phyloP scores from a whole-genome alignment of 1,140 invertebrate species.

The Proctacanthus coquilletti region DNA sequence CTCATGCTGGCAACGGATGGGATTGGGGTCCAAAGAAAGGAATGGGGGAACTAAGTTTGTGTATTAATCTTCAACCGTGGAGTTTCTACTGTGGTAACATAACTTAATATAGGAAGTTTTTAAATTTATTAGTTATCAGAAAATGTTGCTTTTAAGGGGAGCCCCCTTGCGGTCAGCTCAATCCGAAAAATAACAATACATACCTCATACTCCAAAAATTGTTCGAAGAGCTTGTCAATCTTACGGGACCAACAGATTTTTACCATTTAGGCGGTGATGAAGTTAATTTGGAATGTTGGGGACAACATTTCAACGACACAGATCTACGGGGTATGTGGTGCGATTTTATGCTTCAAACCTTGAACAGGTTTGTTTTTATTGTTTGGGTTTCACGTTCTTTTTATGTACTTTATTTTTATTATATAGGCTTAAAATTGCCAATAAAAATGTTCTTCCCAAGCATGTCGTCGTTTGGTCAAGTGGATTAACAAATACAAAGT shows the following conservation, averaged over 20 bases:
- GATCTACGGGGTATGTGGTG: constrained; percentile 62
- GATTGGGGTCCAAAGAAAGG: constrained; percentile 52
- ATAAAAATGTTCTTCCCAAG: constrained; percentile 43
- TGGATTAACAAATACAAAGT: constrained; percentile 55
- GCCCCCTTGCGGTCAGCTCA: constrained; percentile 69
- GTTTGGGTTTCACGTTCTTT: neutral
- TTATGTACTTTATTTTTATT: neutral
- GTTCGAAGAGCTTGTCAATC: constrained; percentile 47
- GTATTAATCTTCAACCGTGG: constrained; percentile 62
- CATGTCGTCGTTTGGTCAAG: constrained; percentile 64
- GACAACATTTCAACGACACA: constrained; percentile 53
- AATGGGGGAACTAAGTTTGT: constrained; percentile 51
- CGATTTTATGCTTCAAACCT: constrained; percentile 50
- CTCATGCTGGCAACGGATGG: constrained; percentile 68
- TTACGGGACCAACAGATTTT: constrained; percentile 47
- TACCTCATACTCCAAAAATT: constrained; percentile 50
- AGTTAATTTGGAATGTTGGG: constrained; percentile 61
- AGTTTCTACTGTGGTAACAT: constrained; percentile 46
- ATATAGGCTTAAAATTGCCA: constrained; percentile 41
- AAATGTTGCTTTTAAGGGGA: constrained; percentile 27
- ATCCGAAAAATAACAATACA: constrained; percentile 59
- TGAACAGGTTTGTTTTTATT: constrained; percentile 27
- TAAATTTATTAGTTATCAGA: neutral
- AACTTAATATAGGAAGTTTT: neutral
- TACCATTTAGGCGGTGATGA: constrained; percentile 77